phyloP scores from a whole-genome alignment of 30 jellyfish, hydroid and myxozoan genomes.

The Sanderia malayensis region DNA sequence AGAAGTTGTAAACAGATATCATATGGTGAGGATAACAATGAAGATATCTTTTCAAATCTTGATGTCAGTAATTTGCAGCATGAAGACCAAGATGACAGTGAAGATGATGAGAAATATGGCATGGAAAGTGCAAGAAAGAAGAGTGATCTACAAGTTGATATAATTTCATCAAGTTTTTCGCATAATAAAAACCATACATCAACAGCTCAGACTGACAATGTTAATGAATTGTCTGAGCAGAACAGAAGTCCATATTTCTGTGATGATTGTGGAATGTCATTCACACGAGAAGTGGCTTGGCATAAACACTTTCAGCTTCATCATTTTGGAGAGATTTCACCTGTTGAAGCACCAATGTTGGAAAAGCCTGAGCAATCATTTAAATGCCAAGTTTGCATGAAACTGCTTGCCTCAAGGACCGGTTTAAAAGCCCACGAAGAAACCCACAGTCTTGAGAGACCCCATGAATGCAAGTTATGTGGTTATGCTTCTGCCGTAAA shows the following conservation, averaged over 20 bases:
- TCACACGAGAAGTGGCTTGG: slow-evolving; percentile 2
- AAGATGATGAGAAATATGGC: too few relatives aligned
- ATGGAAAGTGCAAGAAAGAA: too few relatives aligned
- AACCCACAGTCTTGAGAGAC: not conserved
- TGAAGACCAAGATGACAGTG: too few relatives aligned
- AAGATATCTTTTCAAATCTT: too few relatives aligned
- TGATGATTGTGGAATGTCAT: not conserved
- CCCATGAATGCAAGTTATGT: not conserved
- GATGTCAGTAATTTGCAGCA: too few relatives aligned
- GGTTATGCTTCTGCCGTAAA: not conserved
- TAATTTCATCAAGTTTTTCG: not conserved
- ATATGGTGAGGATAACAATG: too few relatives aligned
- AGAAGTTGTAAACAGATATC: too few relatives aligned
- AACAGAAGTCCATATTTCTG: not conserved
- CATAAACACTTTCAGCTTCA: not conserved
- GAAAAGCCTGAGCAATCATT: too few relatives aligned
- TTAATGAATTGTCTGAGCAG: not conserved
- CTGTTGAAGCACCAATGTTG: too few relatives aligned
- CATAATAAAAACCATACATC: not conserved
- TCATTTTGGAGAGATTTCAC: not conserved
- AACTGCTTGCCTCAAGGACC: not conserved
- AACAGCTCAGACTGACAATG: not conserved
- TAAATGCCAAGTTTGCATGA: not conserved
- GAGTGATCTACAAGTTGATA: slow-evolving; percentile 1
- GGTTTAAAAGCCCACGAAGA: not conserved